These are phyloP conservation scores for Emmelina monodactyla DNA, from an alignment of 2,888 invertebrate genomes.

Conservation along the genomic window DNA sequence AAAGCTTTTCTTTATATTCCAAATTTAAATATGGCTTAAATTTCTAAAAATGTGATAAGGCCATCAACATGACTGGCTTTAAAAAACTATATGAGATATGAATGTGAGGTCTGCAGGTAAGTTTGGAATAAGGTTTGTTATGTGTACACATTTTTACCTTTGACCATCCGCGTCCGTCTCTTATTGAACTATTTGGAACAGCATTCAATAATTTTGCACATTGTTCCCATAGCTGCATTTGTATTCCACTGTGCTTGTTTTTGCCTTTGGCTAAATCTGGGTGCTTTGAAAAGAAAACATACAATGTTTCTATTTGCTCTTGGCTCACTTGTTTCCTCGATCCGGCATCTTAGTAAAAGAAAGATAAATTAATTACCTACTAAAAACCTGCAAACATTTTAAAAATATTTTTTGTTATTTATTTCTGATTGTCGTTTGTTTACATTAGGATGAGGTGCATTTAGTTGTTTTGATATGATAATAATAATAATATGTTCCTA, in stretches of 20 bases:
- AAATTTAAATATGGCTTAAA: background rate
- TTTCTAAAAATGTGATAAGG: background rate
- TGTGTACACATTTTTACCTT: too few species aligned
- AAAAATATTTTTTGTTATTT: too few species aligned
- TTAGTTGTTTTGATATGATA: too few species aligned
- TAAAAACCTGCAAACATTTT: too few species aligned
- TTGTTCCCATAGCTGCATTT: conserved; percentile 31
- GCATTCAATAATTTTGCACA: conserved; percentile 34
- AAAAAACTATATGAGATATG: too few species aligned
- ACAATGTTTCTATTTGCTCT: conserved; percentile 28
- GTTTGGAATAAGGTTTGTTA: too few species aligned
- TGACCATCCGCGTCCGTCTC: conserved; percentile 44
- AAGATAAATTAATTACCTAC: conserved; percentile 1
- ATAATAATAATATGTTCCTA: too few species aligned
- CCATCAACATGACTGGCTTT: too few species aligned
- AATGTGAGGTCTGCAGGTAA: too few species aligned
- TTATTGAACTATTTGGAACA: conserved; percentile 26
- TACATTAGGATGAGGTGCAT: too few species aligned
- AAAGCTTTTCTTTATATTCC: background rate
- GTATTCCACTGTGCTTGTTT: conserved; percentile 33
- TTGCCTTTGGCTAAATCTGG: conserved; percentile 31
- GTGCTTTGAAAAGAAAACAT: conserved; percentile 35
- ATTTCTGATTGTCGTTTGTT: too few species aligned
- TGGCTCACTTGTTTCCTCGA: conserved; percentile 25
- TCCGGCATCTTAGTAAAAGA: conserved; percentile 22